Base-by-base conservation (phyloP, 2,888 invertebrate genomes). In the Acrobasis consociella region DNA sequence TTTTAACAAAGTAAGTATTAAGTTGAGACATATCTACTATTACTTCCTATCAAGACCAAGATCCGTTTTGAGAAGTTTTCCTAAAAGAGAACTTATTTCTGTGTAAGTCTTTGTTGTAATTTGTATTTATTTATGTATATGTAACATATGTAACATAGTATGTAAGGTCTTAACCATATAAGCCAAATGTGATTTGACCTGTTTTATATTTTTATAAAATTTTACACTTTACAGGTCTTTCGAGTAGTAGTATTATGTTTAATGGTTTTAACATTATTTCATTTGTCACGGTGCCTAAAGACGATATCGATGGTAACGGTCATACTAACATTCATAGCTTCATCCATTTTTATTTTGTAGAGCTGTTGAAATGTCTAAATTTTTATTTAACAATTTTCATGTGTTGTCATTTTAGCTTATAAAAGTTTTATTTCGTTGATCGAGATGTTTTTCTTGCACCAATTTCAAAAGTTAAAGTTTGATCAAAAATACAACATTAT, bases 371-470 rank as follows among this genome's bases (percentile, higher is more conserved):
- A 42, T 9, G 49, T 31, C 5, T 10, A 52, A 53, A 37, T 37
- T 37, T n/a, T 50, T 38, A 38, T 59, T 59, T 16, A n/a, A 37
- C 10, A 50, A 38, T 59, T 16, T 17, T 50, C 37, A 31, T 37
- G 15, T 13, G 22, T 61, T 61, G 31, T 52, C 8, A 22, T 31
- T 7, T 55, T 16, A 49, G 37, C 42, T 22, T 58, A 13, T 13
- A 49, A 31, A 51, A 42, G 17, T 50, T 62, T 58, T 63, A 9
- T 62, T 62, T 9, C 13, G 2, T 58, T 58, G 15, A n/a, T 62
- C 58, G 50, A 55, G 61, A 69, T 71, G 67, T 71, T 74, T 71
- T 77, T 79, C 73, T 87, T 89, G 90, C 91, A 90, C 91, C 91
- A 90, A 87, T 89, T 90, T 88, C 80, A 76, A 77, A 68, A 72